A percentile compares a stretch with the other conserved stretches of the same genome.
These are phyloP conservation scores for Hypocryptadius cinnamomeus DNA, from an alignment of 2,113 vertebrate species.

Conservation along the genomic window DNA sequence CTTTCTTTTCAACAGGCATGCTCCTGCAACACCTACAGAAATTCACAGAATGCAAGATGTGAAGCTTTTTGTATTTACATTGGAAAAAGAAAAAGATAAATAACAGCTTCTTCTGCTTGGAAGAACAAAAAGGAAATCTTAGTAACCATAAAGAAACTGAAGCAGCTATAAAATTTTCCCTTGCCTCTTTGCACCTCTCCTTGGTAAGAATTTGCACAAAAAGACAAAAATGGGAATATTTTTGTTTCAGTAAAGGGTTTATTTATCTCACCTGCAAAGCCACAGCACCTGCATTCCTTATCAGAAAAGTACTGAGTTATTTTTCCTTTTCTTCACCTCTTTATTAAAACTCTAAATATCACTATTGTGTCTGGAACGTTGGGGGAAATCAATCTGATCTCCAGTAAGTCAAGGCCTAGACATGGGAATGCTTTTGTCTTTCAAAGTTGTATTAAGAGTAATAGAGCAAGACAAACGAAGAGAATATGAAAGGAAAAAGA, in stretches of 20 bases:
- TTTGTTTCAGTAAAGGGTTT: neutral
- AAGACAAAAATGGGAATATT: neutral
- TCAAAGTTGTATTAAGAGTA: neutral
- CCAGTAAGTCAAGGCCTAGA: neutral
- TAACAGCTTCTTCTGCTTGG: neutral
- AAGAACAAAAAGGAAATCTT: neutral
- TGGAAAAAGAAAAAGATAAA: neutral
- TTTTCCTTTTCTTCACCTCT: neutral
- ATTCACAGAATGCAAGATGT: neutral
- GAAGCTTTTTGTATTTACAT: neutral
- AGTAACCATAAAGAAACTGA: neutral
- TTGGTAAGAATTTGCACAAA: neutral
- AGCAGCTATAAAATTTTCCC: neutral
- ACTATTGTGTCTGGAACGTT: neutral
- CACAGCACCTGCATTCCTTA: neutral
- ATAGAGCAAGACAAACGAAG: neutral
- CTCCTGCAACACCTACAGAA: neutral
- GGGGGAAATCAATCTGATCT: neutral
- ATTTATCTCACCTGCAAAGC: neutral
- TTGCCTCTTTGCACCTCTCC: rapidly evolving
- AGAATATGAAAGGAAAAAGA: neutral
- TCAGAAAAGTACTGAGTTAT: neutral
- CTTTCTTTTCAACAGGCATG: neutral
- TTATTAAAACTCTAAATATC: neutral
- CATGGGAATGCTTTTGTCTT: neutral